Percentiles rank a stretch among this genome's conserved stretches.
Conservation (phyloP, 2,888 invertebrate genomes). For the Stegophylla sp. region DNA sequence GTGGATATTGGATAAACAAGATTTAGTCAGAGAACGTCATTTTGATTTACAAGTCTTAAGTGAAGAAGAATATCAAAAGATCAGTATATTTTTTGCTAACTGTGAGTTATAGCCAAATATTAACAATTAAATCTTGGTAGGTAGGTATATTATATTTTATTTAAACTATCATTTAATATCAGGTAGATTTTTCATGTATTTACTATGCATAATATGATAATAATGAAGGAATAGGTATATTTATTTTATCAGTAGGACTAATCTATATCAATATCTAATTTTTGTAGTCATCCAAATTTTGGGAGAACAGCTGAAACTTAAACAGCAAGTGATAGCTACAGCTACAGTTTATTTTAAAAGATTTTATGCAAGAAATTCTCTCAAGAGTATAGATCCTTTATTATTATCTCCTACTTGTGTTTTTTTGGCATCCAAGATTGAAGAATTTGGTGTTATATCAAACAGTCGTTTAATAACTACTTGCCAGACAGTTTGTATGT, state of each 20-base stretch:
- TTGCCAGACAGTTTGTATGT: slow-evolving; percentile 91
- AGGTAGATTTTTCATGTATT: too few relatives aligned
- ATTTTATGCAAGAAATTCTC: slow-evolving; percentile 93
- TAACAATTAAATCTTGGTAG: slow-evolving; percentile 51
- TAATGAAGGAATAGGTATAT: too few relatives aligned
- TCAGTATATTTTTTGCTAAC: slow-evolving; percentile 97
- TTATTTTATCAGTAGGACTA: neutral
- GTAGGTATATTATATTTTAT: neutral
- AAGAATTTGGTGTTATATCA: slow-evolving; percentile 98
- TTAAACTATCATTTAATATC: too few relatives aligned
- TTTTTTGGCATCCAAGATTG: slow-evolving; percentile 96
- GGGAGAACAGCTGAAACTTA: slow-evolving; percentile 91
- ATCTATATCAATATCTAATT: neutral
- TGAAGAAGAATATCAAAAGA: slow-evolving; percentile 97
- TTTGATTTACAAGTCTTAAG: slow-evolving; percentile 84
- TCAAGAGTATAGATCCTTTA: slow-evolving; percentile 96
- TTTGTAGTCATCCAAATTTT: slow-evolving; percentile 81
- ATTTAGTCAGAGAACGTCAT: slow-evolving; percentile 89
- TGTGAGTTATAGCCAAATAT: slow-evolving; percentile 68
- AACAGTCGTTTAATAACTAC: slow-evolving; percentile 92
- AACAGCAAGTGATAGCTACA: slow-evolving; percentile 98
- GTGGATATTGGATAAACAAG: slow-evolving; percentile 97
- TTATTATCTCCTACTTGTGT: slow-evolving; percentile 96
- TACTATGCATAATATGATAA: too few relatives aligned
- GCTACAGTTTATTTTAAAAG: slow-evolving; percentile 98